Conservation (phyloP, 2,888 invertebrate genomes). For the Coenonympha glycerion region DNA sequence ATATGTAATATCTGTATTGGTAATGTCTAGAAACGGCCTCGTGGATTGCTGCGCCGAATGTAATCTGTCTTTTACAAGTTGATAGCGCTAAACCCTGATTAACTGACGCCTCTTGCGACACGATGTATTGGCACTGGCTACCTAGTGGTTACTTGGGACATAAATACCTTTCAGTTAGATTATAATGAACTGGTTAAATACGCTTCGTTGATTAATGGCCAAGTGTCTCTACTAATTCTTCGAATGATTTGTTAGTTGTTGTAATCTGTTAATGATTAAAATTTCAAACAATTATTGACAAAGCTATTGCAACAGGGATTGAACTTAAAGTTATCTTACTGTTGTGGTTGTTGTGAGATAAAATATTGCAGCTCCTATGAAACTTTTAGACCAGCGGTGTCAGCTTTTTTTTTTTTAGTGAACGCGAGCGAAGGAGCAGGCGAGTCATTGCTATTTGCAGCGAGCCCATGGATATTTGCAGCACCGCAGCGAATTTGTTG, state of each 20-base stretch:
- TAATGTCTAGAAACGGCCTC: slow-evolving; percentile 25
- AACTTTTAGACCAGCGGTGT: too few relatives aligned
- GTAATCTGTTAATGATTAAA: background rate
- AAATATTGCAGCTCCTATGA: too few relatives aligned
- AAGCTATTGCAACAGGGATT: too few relatives aligned
- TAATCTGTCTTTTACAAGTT: slow-evolving; percentile 26
- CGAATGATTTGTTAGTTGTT: background rate
- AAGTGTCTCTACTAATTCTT: background rate
- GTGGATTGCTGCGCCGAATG: slow-evolving; percentile 26
- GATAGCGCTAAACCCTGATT: slow-evolving; percentile 20
- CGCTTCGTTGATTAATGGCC: background rate
- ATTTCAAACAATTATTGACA: background rate
- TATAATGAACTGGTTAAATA: background rate
- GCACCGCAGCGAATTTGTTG: too few relatives aligned
- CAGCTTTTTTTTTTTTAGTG: too few relatives aligned
- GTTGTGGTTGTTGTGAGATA: too few relatives aligned
- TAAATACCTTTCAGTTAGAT: background rate
- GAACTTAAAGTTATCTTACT: too few relatives aligned
- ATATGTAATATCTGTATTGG: slow-evolving; percentile 26
- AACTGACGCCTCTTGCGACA: slow-evolving; percentile 20
- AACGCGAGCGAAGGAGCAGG: too few relatives aligned
- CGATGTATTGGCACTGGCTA: slow-evolving; percentile 4
- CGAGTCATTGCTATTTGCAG: too few relatives aligned
- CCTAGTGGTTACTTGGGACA: background rate
- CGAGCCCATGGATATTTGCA: too few relatives aligned